These are phyloP conservation scores for Nasonia oneida DNA, from an alignment of 2,888 invertebrate genomes.

Conservation along the genomic window DNA sequence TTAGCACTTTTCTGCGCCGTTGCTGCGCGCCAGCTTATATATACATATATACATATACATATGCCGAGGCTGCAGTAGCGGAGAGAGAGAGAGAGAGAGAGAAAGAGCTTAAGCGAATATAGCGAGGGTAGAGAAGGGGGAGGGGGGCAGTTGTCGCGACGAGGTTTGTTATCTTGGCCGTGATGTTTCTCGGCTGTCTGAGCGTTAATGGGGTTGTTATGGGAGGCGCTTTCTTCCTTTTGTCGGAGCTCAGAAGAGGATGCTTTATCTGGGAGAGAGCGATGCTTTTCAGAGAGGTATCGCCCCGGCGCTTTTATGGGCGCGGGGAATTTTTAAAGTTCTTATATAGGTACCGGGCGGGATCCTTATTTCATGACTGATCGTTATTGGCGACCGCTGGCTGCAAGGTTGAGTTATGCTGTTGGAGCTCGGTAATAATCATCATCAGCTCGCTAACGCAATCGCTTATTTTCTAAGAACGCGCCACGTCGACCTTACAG, in stretches of 20 bases:
- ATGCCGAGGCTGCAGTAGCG: no score
- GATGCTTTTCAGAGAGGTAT: neutral
- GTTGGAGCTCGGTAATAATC: no score
- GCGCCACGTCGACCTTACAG: neutral
- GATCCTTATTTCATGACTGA: no score
- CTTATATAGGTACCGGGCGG: neutral
- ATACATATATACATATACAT: no score
- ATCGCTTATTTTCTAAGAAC: neutral
- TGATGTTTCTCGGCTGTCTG: slow-evolving; percentile 12
- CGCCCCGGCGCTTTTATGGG: neutral
- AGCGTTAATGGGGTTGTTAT: slow-evolving; percentile 10
- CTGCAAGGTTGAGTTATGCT: no score
- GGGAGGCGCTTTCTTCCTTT: neutral
- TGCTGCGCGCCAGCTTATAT: neutral
- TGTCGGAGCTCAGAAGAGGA: neutral
- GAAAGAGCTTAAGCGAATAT: neutral
- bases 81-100: neutral
- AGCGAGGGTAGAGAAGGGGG: neutral
- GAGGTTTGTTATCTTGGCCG: slow-evolving; percentile 7
- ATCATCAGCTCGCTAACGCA: no score
- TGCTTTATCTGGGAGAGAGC: neutral
- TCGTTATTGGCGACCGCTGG: no score
- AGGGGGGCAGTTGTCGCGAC: neutral
- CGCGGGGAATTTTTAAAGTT: neutral
- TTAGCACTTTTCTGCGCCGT: neutral